These are phyloP conservation scores for Myoxocephalus aenaeus DNA, from an alignment of 2,797 vertebrate species.

Conservation along the genomic window DNA sequence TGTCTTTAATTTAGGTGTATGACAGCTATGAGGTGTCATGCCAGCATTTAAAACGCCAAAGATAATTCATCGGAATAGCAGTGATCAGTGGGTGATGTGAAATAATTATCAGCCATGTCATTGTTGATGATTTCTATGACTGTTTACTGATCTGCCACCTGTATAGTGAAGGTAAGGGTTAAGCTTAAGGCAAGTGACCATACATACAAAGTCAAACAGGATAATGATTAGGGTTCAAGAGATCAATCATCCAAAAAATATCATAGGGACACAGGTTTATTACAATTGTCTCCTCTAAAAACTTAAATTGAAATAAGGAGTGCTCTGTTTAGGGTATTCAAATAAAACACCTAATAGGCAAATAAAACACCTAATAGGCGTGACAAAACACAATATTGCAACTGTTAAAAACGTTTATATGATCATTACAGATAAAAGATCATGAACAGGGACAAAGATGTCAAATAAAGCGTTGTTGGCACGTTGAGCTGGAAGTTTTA, in stretches of 20 bases:
- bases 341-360: slow-evolving; percentile 2
- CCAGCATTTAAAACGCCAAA: neutral
- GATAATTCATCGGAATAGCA: neutral
- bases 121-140: too few species aligned
- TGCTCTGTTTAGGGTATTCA: neutral
- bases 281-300: neutral
- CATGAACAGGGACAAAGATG: neutral
- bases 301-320: neutral
- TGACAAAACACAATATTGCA: neutral
- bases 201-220: neutral
- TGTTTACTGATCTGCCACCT: neutral
- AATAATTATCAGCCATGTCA: neutral
- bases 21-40: neutral
- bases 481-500: neutral
- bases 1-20: neutral
- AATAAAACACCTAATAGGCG: neutral
- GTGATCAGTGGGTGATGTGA: neutral
- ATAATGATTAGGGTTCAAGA: neutral
- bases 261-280: neutral
- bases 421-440: neutral
- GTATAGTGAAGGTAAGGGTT: neutral
- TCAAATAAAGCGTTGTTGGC: neutral
- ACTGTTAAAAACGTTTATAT: neutral
- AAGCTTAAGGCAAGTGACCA: neutral
- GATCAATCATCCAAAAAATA: neutral